phyloP scores from a whole-genome alignment of 2,888 invertebrate genomes.

The Drosophila vallismaia region DNA sequence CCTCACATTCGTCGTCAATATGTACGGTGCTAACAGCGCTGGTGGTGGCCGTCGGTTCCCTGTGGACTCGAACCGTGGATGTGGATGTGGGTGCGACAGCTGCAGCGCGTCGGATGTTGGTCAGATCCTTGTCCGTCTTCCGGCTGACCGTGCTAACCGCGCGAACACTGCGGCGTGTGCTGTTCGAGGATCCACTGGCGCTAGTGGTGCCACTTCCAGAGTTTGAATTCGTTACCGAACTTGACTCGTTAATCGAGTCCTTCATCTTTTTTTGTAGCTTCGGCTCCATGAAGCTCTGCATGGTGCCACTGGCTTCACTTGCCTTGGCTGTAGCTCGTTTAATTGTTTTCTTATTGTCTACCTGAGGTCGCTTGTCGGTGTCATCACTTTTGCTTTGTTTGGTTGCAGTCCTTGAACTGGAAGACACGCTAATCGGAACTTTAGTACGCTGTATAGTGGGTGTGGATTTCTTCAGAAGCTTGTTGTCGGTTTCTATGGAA shows the following conservation, averaged over 20 bases:
- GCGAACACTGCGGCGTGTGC: slow-evolving; percentile 71
- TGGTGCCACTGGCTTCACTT: slow-evolving; percentile 36
- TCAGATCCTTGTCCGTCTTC: slow-evolving; percentile 77
- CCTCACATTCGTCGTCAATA: slow-evolving; percentile 79
- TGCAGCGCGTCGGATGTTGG: slow-evolving; percentile 52
- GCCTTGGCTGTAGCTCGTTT: slow-evolving; percentile 48
- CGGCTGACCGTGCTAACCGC: slow-evolving; percentile 57
- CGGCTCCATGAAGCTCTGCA: slow-evolving; percentile 54
- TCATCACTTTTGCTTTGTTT: slow-evolving; percentile 68
- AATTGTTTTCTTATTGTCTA: slow-evolving; percentile 67
- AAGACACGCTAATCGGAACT: slow-evolving; percentile 70
- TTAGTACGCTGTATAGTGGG: slow-evolving; percentile 64
- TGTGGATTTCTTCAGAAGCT: slow-evolving; percentile 53
- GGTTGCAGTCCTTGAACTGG: slow-evolving; percentile 59
- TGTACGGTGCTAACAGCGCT: slow-evolving; percentile 76
- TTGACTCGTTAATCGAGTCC: slow-evolving; percentile 74
- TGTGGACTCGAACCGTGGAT: slow-evolving; percentile 69
- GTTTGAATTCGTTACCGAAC: slow-evolving; percentile 22
- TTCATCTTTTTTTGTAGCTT: slow-evolving; percentile 79
- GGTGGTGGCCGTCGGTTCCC: slow-evolving; percentile 74
- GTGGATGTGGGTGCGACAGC: slow-evolving; percentile 38
- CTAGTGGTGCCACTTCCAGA: slow-evolving; percentile 73
- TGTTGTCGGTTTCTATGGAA: slow-evolving; percentile 76
- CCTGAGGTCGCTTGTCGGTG: slow-evolving; percentile 62
- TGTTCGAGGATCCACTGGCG: slow-evolving; percentile 76